A percentile compares a stretch with the other conserved stretches of the same genome.
Evolutionary conservation across 2,113 vertebrate genomes (phyloP).

Genomic region (Serinus canaria): DNA sequence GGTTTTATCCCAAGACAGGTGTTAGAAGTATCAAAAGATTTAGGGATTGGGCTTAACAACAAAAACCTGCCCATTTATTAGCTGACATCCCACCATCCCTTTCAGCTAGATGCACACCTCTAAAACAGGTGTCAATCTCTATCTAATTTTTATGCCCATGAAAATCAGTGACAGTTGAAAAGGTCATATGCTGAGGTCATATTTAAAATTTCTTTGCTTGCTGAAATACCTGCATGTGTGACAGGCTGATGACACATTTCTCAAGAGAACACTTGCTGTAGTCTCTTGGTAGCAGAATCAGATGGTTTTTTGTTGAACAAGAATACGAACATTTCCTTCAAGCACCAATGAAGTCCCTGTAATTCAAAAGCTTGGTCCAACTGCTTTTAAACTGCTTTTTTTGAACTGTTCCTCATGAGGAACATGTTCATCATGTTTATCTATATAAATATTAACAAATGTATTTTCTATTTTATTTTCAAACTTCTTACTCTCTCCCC

Average conservation of each 20-base stretch:
- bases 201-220: not conserved
- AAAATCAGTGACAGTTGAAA: not conserved
- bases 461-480: no score
- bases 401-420: no score
- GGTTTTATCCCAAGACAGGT: not conserved
- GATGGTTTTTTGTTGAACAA: not conserved
- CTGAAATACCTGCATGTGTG: fast-evolving
- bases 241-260: not conserved
- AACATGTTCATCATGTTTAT: no score
- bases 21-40: not conserved
- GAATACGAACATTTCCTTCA: not conserved
- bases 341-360: not conserved
- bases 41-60: not conserved
- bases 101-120: not conserved
- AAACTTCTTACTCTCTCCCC: no score
- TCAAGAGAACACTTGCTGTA: not conserved
- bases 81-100: fast-evolving
- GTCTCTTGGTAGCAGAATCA: not conserved
- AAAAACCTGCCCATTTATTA: not conserved
- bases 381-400: no score
- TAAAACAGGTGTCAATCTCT: not conserved
- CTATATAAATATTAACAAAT: no score
- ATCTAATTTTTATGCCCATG: not conserved
- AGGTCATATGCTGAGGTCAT: not conserved
- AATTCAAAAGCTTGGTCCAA: no score